Evolutionary conservation across 2,113 vertebrate genomes (phyloP).

Genomic region (Seriola quinqueradiata): DNA sequence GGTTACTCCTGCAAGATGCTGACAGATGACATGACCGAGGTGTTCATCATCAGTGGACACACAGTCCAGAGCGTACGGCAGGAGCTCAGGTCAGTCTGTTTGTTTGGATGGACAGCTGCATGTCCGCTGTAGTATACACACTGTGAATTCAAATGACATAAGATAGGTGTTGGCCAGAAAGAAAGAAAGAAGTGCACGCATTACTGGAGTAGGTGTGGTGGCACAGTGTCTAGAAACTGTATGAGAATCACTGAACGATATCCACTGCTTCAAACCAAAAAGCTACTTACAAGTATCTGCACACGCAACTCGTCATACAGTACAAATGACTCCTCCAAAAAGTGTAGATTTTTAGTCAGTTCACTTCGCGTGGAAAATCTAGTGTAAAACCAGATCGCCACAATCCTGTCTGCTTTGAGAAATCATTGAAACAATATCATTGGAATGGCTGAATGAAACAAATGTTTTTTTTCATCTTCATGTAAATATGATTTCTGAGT

Average conservation of each 20-base stretch:
- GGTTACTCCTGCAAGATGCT: conserved; percentile 98
- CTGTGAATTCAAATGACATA: background rate
- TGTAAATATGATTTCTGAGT: too few species aligned
- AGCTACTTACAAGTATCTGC: background rate
- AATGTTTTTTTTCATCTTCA: too few species aligned
- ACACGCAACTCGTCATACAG: too few species aligned
- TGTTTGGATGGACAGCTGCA: conserved; percentile 54
- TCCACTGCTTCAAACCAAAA: background rate
- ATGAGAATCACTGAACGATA: conserved; percentile 13
- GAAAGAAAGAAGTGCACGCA: conserved; percentile 27
- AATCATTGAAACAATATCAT: too few species aligned
- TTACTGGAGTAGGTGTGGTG: conserved; percentile 22
- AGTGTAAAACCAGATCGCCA: too few species aligned
- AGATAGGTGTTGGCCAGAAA: background rate
- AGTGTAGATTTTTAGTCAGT: too few species aligned
- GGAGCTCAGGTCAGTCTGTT: conserved; percentile 89
- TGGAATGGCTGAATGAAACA: too few species aligned
- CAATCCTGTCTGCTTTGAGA: too few species aligned
- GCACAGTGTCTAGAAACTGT: background rate
- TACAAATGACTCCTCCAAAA: too few species aligned
- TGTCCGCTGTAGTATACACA: background rate
- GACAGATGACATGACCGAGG: conserved; percentile 92
- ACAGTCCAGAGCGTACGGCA: conserved; percentile 93
- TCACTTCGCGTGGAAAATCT: too few species aligned
- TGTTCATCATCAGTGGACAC: conserved; percentile 91